Evolutionary conservation across 2,113 vertebrate species (phyloP), one percentile per base, ranked within the genome.

Genomic region (Hippocampus mohnikei): DNA sequence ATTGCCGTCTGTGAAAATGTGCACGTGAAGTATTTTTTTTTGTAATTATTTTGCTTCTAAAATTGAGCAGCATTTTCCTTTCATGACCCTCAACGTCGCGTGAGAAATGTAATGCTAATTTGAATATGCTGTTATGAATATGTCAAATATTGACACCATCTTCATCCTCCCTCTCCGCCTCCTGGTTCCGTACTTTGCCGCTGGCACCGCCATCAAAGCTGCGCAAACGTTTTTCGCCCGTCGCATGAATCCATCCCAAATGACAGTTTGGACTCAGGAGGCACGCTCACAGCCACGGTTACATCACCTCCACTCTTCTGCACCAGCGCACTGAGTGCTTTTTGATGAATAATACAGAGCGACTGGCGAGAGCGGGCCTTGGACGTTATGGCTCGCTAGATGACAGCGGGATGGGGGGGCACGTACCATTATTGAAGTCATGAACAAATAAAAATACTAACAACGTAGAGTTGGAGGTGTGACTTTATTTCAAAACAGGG

Each of bases 301-400:
- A 88, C 88, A 86, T 88, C 87, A 89, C 80, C 81, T 82, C 75
- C 77, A 74, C 79, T 90, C 71, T 84, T 89, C 87, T 81, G 85
- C 88, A 86, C 82, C 84, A 84, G 48, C 74, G 84, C 81, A 77
- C 87, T 82, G 79, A 91, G 87, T 88, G 90, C 88, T 88, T 88
- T 78, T 68, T 85, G 85, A 90, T 91, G 87, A 90, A 90, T 89
- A 88, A 91, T 88, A 88, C 76, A 91, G 78, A 78, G 53, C 64
- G 81, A 73, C 74, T 55, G 52, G 67, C 71, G 73, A 77, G 69
- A 69, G 44, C 40, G 63, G 73, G 81, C 72, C 76, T 37, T 33
- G 71, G 74, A 59, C 74, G 55, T 42, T 68, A 48, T 61, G 70
- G 69, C 60, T 68, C 63, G 77, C 71, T 73, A 60, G 72, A 74